These are phyloP conservation scores for Periophthalmodon schlosseri DNA, from an alignment of 2,113 vertebrate genomes.

Conservation along the genomic window DNA sequence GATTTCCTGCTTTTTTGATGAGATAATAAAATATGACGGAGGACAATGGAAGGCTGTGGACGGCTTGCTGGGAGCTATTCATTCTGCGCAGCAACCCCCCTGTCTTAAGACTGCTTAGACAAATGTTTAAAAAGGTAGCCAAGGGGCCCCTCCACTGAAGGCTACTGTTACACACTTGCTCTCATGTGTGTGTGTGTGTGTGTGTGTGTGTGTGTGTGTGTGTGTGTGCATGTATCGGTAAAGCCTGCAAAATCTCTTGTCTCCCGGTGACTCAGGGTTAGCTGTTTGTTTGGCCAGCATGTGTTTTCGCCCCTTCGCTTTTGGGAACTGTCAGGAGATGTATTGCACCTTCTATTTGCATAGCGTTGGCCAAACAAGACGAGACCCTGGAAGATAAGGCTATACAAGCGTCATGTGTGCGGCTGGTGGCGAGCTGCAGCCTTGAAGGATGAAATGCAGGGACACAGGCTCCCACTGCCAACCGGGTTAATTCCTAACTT, in stretches of 20 bases:
- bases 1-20: conserved; percentile 79
- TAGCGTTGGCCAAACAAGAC: conserved; percentile 76
- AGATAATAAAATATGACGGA: conserved; percentile 78
- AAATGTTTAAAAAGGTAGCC: conserved; percentile 72
- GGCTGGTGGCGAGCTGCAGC: conserved; percentile 49
- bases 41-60: conserved; percentile 74
- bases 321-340: conserved; percentile 79
- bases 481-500: conserved; percentile 75
- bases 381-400: conserved; percentile 78
- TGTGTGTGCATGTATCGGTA: conserved; percentile 48
- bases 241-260: conserved; percentile 73
- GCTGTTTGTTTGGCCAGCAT: conserved; percentile 73
- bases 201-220: conserved; percentile 11
- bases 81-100: conserved; percentile 43
- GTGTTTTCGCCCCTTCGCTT: conserved; percentile 66
- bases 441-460: conserved; percentile 76
- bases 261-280: conserved; percentile 66
- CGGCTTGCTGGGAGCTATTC: conserved; percentile 70
- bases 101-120: conserved; percentile 72
- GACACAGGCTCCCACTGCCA: conserved; percentile 53
- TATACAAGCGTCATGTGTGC: conserved; percentile 36
- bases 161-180: conserved; percentile 62
- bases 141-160: conserved; percentile 55
- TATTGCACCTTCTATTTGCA: conserved; percentile 79
- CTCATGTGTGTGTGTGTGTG: background rate